Evolutionary conservation across 2,888 invertebrate species (phyloP).

Genomic region (Cephus pulcher): DNA sequence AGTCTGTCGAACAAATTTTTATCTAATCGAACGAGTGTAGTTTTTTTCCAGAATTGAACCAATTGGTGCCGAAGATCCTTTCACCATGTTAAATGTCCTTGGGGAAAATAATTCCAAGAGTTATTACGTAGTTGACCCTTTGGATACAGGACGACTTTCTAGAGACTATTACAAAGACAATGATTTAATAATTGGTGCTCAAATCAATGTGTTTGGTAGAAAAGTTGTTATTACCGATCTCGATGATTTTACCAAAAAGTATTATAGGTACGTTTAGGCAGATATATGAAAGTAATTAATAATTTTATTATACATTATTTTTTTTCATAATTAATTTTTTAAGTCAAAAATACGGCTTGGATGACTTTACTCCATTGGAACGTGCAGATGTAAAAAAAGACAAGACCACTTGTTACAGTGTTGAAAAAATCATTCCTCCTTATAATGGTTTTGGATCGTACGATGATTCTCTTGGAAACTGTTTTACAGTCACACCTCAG

Average conservation of each 20-base stretch:
- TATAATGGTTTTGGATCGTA: constrained; percentile 93
- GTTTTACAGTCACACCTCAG: constrained; percentile 83
- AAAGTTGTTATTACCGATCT: constrained; percentile 84
- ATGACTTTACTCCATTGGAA: constrained; percentile 74
- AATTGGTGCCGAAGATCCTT: constrained; percentile 67
- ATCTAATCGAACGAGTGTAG: constrained; percentile 24
- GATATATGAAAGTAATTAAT: neutral
- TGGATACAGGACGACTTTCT: constrained; percentile 68
- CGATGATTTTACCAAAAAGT: constrained; percentile 87
- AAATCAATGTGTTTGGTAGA: constrained; percentile 85
- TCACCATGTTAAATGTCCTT: constrained; percentile 75
- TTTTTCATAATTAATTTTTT: neutral
- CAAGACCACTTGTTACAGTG: constrained; percentile 36
- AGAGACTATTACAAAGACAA: constrained; percentile 73
- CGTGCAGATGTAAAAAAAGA: constrained; percentile 61
- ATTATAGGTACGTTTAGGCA: constrained; percentile 70
- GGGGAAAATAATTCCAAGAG: constrained; percentile 69
- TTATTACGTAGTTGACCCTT: constrained; percentile 72
- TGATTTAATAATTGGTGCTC: constrained; percentile 86
- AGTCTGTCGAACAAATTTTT: neutral
- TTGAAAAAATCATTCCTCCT: constrained; percentile 72
- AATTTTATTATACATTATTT: neutral
- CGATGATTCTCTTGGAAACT: constrained; percentile 91
- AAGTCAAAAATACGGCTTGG: constrained; percentile 64
- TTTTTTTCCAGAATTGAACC: constrained; percentile 46